Evolutionary conservation across 2,797 vertebrate species (phyloP).

Genomic region (Sebastolobus altivelis): DNA sequence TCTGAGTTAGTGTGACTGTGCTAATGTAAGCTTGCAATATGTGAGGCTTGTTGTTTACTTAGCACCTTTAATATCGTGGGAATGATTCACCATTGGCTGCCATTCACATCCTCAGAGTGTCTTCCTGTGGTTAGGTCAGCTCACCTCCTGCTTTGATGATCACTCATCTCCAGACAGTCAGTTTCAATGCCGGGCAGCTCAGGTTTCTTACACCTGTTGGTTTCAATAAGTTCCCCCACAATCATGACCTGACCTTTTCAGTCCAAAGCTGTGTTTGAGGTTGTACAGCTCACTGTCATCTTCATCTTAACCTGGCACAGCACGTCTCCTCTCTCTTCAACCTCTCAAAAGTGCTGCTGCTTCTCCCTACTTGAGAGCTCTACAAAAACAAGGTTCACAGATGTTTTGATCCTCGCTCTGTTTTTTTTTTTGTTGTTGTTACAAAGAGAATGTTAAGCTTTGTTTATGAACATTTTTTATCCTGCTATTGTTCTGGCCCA

Average conservation of each 20-base stretch:
- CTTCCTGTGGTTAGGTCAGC: conserved; percentile 11
- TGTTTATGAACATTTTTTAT: not conserved
- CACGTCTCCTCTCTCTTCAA: conserved; percentile 11
- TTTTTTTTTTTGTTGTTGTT: not conserved
- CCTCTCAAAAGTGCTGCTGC: conserved; percentile 15
- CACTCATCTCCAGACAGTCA: conserved; percentile 26
- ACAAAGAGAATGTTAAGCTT: not conserved
- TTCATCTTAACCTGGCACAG: conserved; percentile 43
- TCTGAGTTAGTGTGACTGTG: not conserved
- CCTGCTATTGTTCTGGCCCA: not conserved
- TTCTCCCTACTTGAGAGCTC: conserved; percentile 7
- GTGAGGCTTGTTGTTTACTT: not conserved
- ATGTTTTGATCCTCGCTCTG: conserved; percentile 19
- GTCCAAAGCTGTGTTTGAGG: conserved; percentile 25
- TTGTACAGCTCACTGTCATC: conserved; percentile 38
- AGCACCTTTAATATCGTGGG: not conserved
- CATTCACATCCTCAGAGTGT: not conserved
- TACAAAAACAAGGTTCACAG: conserved; percentile 13
- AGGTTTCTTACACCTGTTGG: conserved; percentile 14
- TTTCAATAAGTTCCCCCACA: conserved; percentile 30
- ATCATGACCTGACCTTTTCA: conserved; percentile 45
- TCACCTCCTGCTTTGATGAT: conserved; percentile 25
- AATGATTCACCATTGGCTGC: not conserved
- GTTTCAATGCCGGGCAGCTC: conserved; percentile 3
- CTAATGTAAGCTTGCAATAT: not conserved